Base-by-base conservation (phyloP, 1,140 invertebrate species). In the Brachionus sp. region DNA sequence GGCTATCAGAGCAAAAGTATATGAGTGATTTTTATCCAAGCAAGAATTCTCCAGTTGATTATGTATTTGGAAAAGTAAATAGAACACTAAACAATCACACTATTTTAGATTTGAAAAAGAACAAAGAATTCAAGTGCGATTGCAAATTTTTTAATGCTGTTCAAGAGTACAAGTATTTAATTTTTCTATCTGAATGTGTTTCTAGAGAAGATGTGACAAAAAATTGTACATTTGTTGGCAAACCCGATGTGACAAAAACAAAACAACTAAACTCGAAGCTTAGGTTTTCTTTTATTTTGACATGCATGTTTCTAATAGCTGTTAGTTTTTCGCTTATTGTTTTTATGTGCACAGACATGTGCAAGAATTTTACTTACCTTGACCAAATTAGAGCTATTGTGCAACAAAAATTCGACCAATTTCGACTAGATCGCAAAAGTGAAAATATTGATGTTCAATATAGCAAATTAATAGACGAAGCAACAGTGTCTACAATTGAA, bases 41-140 rank as follows among this genome's bases (percentile, higher is more conserved):
- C 57, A 23, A 80, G 25, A 80, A 80, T 44, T 62, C 50, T 3
- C 77, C 77, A 80, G 16, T 62, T 12, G 33, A 57, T 42, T 57
- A 23, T 66, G 39, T 62, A 16, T 66, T 37, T 57, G 35, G 19
- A 9, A 19, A 39, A 9, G 77, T 25, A 6, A 66, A 66, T 16
- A 23, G 35, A 25, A 80, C 16, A 16, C 46, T 23, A 50, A 13
- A n/a, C 1, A 80, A 80, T 66, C 62, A 66, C 50, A 66, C 77
- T 10, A 42, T 37, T 37, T 33, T 80, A 9, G 77, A 80, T 44
- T 9, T 80, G 4, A 29, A 25, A 3, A 23, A 25, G 7, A 80
- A 80, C 35, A 29, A 50, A 29, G 6, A 44, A 3, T 80, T 80
- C 39, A 80, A 80, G 16, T 80, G 77, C 13, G 77, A 80, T 25